Base-by-base conservation (phyloP, 2,888 invertebrate genomes). In the Seira sanloemensis region DNA sequence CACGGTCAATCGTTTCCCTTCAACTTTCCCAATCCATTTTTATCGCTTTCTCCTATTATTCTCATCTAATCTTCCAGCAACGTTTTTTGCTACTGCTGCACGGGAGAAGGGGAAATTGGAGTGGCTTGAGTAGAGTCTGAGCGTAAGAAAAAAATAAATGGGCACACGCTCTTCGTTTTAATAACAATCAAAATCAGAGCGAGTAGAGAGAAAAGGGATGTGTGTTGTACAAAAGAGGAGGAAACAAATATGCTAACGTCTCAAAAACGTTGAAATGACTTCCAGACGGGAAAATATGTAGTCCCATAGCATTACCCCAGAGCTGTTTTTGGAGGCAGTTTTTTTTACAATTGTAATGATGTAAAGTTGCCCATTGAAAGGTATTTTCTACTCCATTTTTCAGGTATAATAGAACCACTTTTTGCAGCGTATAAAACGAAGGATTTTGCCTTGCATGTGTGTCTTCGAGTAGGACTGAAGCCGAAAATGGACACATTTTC, bases 131-230 rank as follows among this genome's bases (percentile, higher is more conserved):
- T n/a, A n/a, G n/a, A n/a, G n/a, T n/a, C n/a, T n/a, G 50, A 23
- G 23, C 19, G 69, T 68, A 80, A 80, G 74, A n/a, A n/a, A 68
- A 74, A 71, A 82, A 72, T 72, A 27, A 77, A 82, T 72, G 82
- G 66, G 25, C 54, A 71, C 26, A 83, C 54, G 72, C 54, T 66
- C 73, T 46, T 18, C 67, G 83, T 83, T 37, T 83, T 83, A 83
- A 78, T 78, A 83, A 78, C 75, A 83, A 83, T 83, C 83, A 77
- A 73, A 83, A 72, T 69, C 73, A 78, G 82, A 82, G n/a, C n/a
- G n/a, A 37, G 37, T 37, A 37, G 4, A 37, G 12, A 37, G 12
- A 37, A 37, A 37, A 7, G 37, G 5, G 37, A 37, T 37, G 37
- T 37, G n/a, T n/a, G n/a, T n/a, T n/a, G n/a, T n/a, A n/a, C n/a